These are phyloP conservation scores for Eurystomus gularis DNA, from an alignment of 2,113 vertebrate genomes.

Conservation along the genomic window DNA sequence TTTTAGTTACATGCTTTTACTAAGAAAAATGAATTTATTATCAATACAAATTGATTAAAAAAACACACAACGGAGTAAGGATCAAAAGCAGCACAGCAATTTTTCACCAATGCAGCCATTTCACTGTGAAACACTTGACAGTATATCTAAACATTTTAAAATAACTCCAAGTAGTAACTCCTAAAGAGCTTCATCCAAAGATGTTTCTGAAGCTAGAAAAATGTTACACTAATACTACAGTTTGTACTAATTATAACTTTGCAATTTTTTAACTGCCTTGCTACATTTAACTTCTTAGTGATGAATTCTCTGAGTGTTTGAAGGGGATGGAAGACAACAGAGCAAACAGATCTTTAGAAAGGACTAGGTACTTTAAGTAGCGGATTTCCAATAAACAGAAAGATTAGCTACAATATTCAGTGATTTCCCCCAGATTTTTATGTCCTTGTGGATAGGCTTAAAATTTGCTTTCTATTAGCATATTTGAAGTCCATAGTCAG, in stretches of 20 bases:
- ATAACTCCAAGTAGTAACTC: not conserved
- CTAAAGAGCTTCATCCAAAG: not conserved
- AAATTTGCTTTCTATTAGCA: not conserved
- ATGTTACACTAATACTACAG: not conserved
- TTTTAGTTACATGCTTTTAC: not conserved
- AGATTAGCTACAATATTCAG: not conserved
- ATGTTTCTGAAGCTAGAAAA: not conserved
- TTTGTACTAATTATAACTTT: not conserved
- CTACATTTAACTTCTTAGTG: not conserved
- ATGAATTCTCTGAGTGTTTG: not conserved
- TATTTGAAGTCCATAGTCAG: not conserved
- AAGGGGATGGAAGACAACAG: not conserved
- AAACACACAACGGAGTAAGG: not conserved
- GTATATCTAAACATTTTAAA: not conserved
- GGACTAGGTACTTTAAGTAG: not conserved
- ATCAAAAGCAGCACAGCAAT: slow-evolving; percentile 11
- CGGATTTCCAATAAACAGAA: not conserved
- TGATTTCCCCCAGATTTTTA: not conserved
- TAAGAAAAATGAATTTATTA: not conserved
- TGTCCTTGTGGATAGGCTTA: not conserved
- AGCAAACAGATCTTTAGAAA: not conserved
- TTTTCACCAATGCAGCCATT: not conserved
- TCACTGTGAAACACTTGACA: not conserved
- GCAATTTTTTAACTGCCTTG: not conserved
- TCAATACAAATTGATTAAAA: not conserved